Conservation (phyloP, 2,888 invertebrate species). For the Netelia melanura region DNA sequence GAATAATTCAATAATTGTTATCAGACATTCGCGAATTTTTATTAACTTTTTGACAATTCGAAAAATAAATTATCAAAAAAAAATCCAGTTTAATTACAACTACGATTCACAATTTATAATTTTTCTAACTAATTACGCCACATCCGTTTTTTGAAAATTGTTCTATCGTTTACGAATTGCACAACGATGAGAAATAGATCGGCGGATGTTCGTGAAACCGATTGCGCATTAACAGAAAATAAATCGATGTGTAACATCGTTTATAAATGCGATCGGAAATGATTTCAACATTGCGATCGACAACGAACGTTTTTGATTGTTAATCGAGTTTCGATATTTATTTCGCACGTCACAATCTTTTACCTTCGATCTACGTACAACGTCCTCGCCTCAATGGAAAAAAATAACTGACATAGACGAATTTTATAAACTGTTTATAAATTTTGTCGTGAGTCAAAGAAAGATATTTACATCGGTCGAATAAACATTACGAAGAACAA, state of each 20-base stretch:
- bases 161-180: slow-evolving; percentile 1
- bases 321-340: background rate
- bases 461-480: too few relatives aligned
- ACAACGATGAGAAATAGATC: slow-evolving; percentile 3
- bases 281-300: background rate
- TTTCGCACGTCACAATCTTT: background rate
- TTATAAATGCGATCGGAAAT: background rate
- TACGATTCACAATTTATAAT: background rate
- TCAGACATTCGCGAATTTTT: too few relatives aligned
- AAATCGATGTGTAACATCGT: background rate
- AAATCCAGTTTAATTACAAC: background rate
- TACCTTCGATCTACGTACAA: too few relatives aligned
- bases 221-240: slow-evolving; percentile 12
- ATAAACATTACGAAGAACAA: too few relatives aligned
- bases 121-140: slow-evolving; percentile 2
- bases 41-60: too few relatives aligned
- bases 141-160: background rate
- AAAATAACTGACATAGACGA: too few relatives aligned
- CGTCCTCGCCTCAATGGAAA: too few relatives aligned
- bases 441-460: too few relatives aligned
- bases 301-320: too few relatives aligned
- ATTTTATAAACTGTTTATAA: too few relatives aligned
- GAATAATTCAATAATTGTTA: too few relatives aligned
- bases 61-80: too few relatives aligned
- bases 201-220: slow-evolving; percentile 10